Base-by-base conservation (phyloP, 2,888 invertebrate genomes). In the Thereva nobilitata region DNA sequence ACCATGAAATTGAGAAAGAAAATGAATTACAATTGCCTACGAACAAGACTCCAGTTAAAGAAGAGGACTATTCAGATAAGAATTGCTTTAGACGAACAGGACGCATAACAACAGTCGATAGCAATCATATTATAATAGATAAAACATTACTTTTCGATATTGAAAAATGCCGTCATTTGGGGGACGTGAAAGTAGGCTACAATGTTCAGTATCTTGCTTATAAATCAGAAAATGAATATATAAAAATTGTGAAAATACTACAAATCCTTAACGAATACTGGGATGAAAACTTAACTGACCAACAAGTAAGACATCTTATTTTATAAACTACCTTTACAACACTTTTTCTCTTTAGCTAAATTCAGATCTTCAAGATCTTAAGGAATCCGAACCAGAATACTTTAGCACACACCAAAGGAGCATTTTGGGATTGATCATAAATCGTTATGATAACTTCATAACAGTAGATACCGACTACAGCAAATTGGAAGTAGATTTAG, bases 401-500 rank as follows among this genome's bases (percentile, higher is more conserved):
- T 79, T 78, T 45, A 75, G 74, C 34, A 78, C 76, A 9, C 76
- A 77, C 57, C 66, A 74, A 34, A 74, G 78, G 1, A 77, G 72
- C 45, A 69, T 80, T 7, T 66, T 76, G 0, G 80, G 80, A 0
- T 9, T 73, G 35, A 73, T 77, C 5, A 63, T 68, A 1, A 68
- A 73, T 40, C 72, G 74, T n/a, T 73, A 72, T 66, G 73, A 71
- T 9, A 72, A 75, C 47, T 69, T 73, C 1, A 74, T 80, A 5
- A 70, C 72, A 1, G 73, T 80, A 10, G 76, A 78, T n/a, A 82
- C 89, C 0, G 84, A 84, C 63, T 84, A 86, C 8, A 82, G 80
- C 72, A 82, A 86, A 66, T 74, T 88, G n/a, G 82, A 78, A 64
- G 81, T 90, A 57, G 83, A 85, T 74, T 79, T 91, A 56, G 87